Evolutionary conservation across 2,888 invertebrate species (phyloP), one percentile per base, ranked within the genome.

Genomic region (Agrypnus murinus): DNA sequence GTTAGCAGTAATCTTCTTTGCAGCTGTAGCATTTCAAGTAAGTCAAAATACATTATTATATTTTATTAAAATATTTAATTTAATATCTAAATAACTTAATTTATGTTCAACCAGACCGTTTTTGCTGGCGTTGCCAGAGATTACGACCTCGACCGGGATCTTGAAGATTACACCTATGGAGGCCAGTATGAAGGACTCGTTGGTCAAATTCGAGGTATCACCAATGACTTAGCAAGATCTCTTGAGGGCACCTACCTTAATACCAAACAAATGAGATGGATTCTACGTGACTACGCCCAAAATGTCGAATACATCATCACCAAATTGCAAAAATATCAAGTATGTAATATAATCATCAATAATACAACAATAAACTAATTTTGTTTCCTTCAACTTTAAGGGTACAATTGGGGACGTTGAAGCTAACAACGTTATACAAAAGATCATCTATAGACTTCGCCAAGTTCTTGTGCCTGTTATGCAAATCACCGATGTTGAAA

Each of bases 21-120:
- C 78, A 17, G 79, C 78, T 55, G 62, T 80, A 25, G 62, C 76
- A 50, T 55, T 81, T 17, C 80, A 81, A 72, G 81, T 81, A 73
- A 78, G 77, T 73, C 17, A 31, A 10, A 9, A n/a, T n/a, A n/a
- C n/a, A n/a, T n/a, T n/a, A n/a, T n/a, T n/a, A n/a, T n/a, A n/a
- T n/a, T n/a, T n/a, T n/a, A n/a, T n/a, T n/a, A n/a, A n/a, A n/a
- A n/a, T n/a, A n/a, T n/a, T n/a, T n/a, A n/a, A n/a, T n/a, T n/a
- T n/a, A n/a, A n/a, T n/a, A n/a, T n/a, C n/a, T n/a, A n/a, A n/a
- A n/a, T n/a, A n/a, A n/a, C n/a, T n/a, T n/a, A n/a, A 25, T 14
- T 9, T 34, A n/a, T n/a, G n/a, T n/a, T n/a, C n/a, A n/a, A n/a
- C n/a, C n/a, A 65, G 65, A 58, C 65, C 46, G 34, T 19, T 36